Base-by-base conservation (phyloP, 2,113 vertebrate species). In the Brachionichthys hirsutus region DNA sequence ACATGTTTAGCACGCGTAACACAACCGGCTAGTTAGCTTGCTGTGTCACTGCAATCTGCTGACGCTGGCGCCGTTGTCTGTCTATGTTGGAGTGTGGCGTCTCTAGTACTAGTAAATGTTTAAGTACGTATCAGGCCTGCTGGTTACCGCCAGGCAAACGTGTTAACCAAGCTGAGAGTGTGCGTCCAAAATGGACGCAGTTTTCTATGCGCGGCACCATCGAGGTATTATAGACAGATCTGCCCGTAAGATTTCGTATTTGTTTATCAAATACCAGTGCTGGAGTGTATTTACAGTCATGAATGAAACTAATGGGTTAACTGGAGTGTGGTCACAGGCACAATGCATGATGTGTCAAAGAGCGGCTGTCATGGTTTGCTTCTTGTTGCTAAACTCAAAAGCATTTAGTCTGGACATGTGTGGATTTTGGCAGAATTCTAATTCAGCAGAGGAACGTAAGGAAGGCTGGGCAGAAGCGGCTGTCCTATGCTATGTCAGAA, bases 121-220 rank as follows among this genome's bases (percentile, higher is more conserved):
- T 6, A 20, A 36, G 20, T 45, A 58, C 56, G 20, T 35, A 46
- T 57, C 20, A 15, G 6, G 13, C 43, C 22, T 30, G 36, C 44
- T 83, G 62, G 24, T 30, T 4, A 30, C 59, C 3, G 67, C 36
- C 36, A 69, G 47, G 9, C 52, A 67, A 55, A 56, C 78, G 69
- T 72, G 78, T 77, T 78, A 76, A 67, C 51, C 77, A 17, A 48
- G 59, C 46, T 52, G 53, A 61, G 65, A 46, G 12, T 49, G 36
- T 49, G 18, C 52, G 66, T 70, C 56, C 68, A 78, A 84, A 80
- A 85, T 84, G 79, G 78, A 75, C 73, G 70, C 77, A 77, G 42
- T 19, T 59, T 59, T 18, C 43, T 43, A 8, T 62, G 17, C 17
- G 7, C 8, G 24, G 24, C 24, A 30, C 24, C 24, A 30, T 30